Evolutionary conservation across 1,140 invertebrate genomes (phyloP).

Genomic region (Riptortus pedestris): DNA sequence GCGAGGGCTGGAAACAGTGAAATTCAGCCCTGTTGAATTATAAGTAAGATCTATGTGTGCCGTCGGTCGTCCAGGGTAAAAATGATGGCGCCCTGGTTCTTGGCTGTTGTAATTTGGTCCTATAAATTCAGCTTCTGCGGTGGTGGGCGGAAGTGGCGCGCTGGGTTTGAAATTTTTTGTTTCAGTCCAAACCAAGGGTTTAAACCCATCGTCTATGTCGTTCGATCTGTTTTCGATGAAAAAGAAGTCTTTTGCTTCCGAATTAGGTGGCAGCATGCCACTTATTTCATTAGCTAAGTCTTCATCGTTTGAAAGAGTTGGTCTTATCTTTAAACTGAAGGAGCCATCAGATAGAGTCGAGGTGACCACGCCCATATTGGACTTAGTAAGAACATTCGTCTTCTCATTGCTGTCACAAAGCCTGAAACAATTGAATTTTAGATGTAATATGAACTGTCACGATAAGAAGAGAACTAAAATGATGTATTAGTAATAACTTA

Average conservation of each 20-base stretch:
- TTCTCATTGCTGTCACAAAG: not conserved
- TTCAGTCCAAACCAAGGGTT: too few species aligned
- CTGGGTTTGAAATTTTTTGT: not conserved
- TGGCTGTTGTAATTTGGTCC: not conserved
- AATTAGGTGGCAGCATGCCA: not conserved
- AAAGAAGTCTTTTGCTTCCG: not conserved
- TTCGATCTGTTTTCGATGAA: not conserved
- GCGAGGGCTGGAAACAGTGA: not conserved
- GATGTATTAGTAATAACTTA: too few species aligned
- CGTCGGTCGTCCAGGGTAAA: not conserved
- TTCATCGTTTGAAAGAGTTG: not conserved
- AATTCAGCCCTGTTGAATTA: not conserved
- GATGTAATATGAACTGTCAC: too few species aligned
- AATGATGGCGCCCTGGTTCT: not conserved
- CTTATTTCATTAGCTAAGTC: not conserved
- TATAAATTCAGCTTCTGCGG: too few species aligned
- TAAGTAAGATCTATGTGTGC: not conserved
- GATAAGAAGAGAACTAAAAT: too few species aligned
- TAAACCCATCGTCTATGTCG: not conserved
- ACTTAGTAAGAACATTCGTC: not conserved
- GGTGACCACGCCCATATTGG: not conserved
- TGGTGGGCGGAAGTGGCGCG: not conserved
- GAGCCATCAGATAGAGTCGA: not conserved
- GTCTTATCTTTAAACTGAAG: slow-evolving; percentile 1
- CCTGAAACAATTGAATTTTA: not conserved